Conservation (phyloP, 2,888 invertebrate genomes). For the Nephrocerus scutellatus region DNA sequence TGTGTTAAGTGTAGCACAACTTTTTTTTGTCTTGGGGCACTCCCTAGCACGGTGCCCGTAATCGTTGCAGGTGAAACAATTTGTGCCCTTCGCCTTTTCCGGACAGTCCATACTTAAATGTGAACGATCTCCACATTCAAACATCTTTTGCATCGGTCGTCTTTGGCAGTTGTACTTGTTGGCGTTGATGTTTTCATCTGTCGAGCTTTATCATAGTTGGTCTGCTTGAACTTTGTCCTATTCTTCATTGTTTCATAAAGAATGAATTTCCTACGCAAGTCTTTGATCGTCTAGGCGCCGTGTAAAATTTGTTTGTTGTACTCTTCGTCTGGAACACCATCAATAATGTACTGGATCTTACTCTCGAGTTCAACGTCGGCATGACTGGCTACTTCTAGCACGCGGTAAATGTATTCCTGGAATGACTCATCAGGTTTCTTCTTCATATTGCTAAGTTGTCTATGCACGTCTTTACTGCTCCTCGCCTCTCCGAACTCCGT, state of each 20-base stretch:
- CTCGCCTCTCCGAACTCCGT: too few species aligned
- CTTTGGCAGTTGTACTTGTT: not conserved
- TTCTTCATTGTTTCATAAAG: constrained; percentile 1
- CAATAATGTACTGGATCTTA: constrained; percentile 11
- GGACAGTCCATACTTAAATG: constrained; percentile 5
- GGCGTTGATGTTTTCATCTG: not conserved
- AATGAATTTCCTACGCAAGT: constrained; percentile 1
- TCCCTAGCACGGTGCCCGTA: constrained; percentile 2
- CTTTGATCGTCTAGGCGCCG: constrained; percentile 9
- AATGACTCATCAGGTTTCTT: too few species aligned
- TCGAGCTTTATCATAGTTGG: not conserved
- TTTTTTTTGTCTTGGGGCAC: constrained; percentile 1
- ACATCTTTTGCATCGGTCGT: not conserved
- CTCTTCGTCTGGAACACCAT: constrained; percentile 5
- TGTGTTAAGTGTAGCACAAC: not conserved
- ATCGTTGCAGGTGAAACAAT: not conserved
- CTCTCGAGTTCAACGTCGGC: constrained; percentile 15
- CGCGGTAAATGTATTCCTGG: too few species aligned
- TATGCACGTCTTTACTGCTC: too few species aligned
- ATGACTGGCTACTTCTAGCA: constrained; percentile 25
- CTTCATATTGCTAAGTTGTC: too few species aligned
- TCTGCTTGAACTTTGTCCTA: not conserved
- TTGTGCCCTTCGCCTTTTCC: not conserved
- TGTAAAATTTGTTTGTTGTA: not conserved
- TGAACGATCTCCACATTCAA: not conserved